Conservation (phyloP, 2,888 invertebrate species). For the Caenorhabditis plicata region DNA sequence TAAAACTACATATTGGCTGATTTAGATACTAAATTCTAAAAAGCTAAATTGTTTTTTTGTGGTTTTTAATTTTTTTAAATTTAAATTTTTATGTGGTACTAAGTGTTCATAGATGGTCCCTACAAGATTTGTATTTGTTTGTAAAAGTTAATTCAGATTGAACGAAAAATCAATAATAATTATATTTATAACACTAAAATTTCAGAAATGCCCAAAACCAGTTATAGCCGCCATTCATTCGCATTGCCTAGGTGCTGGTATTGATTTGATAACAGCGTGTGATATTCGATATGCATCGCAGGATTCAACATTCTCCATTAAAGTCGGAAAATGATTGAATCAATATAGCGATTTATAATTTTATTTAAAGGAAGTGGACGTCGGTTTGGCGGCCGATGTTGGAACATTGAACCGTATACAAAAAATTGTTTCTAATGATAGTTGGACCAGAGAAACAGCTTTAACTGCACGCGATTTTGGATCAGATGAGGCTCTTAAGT, state of each 20-base stretch:
- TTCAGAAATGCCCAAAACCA: constrained; percentile 79
- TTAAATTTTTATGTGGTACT: too few relatives aligned
- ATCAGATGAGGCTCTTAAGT: constrained; percentile 68
- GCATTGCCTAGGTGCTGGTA: constrained; percentile 87
- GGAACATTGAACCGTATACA: constrained; percentile 89
- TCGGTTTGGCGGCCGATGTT: constrained; percentile 91
- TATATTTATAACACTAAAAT: neutral
- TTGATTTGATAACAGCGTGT: constrained; percentile 83
- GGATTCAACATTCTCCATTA: constrained; percentile 88
- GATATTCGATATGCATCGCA: constrained; percentile 88
- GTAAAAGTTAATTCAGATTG: too few relatives aligned
- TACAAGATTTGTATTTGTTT: too few relatives aligned
- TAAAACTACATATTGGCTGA: too few relatives aligned
- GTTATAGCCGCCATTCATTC: constrained; percentile 85
- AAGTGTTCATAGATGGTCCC: too few relatives aligned
- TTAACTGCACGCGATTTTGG: constrained; percentile 82
- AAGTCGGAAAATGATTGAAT: constrained; percentile 67
- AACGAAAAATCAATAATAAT: neutral
- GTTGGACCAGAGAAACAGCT: constrained; percentile 83
- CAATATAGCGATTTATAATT: constrained; percentile 1
- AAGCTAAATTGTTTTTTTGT: too few relatives aligned
- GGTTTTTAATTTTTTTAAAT: too few relatives aligned
- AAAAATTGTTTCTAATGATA: constrained; percentile 83
- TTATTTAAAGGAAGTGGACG: constrained; percentile 71
- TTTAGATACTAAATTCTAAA: too few relatives aligned